These are phyloP conservation scores for Shargacucullia verbasci DNA, from an alignment of 2,888 invertebrate genomes.

Conservation along the genomic window DNA sequence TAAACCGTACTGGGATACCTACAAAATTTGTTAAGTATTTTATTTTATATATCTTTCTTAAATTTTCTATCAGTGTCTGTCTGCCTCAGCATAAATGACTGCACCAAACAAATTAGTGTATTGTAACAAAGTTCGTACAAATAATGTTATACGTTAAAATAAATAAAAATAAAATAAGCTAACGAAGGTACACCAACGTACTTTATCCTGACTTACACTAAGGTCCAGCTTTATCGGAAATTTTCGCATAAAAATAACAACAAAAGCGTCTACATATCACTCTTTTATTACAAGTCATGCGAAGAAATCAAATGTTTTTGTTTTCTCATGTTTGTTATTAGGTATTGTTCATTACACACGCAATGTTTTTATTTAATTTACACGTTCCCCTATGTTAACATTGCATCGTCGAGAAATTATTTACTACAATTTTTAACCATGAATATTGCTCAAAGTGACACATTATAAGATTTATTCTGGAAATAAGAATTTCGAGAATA, in stretches of 20 bases:
- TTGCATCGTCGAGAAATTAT: constrained; percentile 3
- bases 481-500: too few species aligned
- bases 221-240: constrained; percentile 21
- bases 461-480: not conserved
- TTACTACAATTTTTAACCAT: not conserved
- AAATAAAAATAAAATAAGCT: too few species aligned
- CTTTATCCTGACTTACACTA: too few species aligned
- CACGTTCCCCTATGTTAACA: constrained; percentile 13
- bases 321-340: constrained; percentile 25
- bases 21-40: too few species aligned
- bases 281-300: constrained; percentile 25
- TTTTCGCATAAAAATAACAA: constrained; percentile 31
- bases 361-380: constrained; percentile 23
- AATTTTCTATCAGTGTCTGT: too few species aligned
- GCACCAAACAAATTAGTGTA: too few species aligned
- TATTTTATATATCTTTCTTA: too few species aligned
- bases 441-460: not conserved
- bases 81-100: too few species aligned
- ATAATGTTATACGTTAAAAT: too few species aligned
- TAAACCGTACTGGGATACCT: too few species aligned
- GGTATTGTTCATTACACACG: constrained; percentile 28
- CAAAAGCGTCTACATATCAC: constrained; percentile 27
- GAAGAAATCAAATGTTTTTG: constrained; percentile 30
- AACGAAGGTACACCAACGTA: too few species aligned
- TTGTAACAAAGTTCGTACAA: too few species aligned